Conservation (phyloP, 2,888 invertebrate species). For the Hyposoter dolosus region DNA sequence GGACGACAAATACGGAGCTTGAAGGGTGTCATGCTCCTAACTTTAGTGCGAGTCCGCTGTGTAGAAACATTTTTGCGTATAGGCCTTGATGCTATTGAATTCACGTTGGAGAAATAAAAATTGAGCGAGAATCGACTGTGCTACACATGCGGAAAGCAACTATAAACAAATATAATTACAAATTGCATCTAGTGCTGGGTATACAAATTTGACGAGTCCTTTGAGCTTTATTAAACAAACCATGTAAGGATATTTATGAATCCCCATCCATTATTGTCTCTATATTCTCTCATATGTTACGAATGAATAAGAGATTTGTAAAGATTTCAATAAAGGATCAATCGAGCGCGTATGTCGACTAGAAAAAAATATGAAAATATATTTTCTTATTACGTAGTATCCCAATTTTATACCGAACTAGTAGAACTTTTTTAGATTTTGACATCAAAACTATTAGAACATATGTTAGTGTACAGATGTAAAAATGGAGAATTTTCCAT, state of each 20-base stretch:
- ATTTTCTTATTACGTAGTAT: neutral
- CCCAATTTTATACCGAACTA: neutral
- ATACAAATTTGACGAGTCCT: conserved; percentile 49
- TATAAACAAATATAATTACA: conserved; percentile 10
- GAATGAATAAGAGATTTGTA: conserved; percentile 31
- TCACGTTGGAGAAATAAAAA: conserved; percentile 7
- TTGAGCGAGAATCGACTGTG: neutral
- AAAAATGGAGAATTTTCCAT: too few species aligned
- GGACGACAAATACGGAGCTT: neutral
- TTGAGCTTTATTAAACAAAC: conserved; percentile 13
- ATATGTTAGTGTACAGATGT: too few species aligned
- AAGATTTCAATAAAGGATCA: conserved; percentile 50
- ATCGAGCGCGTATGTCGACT: conserved; percentile 11
- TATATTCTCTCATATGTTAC: conserved; percentile 27
- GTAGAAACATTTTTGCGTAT: conserved; percentile 9
- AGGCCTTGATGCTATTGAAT: conserved; percentile 17
- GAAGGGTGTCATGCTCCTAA: conserved; percentile 12
- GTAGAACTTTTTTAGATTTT: neutral
- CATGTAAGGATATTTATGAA: conserved; percentile 27
- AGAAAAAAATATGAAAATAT: conserved; percentile 1
- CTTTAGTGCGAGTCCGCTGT: conserved; percentile 17
- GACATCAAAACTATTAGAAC: too few species aligned
- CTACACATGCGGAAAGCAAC: neutral
- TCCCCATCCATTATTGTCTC: conserved; percentile 30
- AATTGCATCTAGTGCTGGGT: conserved; percentile 32